Conservation (phyloP, 2,113 vertebrate genomes). For the Apteryx owenii region DNA sequence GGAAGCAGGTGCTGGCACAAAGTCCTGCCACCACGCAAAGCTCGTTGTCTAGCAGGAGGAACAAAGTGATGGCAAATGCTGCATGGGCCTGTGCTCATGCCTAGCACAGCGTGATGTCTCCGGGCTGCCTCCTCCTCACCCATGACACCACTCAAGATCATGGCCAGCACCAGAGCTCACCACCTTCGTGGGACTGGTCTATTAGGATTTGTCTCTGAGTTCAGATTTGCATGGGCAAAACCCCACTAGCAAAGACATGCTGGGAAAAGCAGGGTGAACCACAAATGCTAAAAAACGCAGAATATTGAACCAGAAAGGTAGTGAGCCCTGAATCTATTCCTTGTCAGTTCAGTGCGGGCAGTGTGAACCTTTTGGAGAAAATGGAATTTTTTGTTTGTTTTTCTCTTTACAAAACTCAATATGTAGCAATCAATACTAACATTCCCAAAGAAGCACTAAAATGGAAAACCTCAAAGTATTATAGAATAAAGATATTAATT, state of each 20-base stretch:
- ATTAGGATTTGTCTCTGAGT: not conserved
- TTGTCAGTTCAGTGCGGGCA: not conserved
- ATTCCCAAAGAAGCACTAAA: not conserved
- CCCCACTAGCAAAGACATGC: not conserved
- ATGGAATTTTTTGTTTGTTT: not conserved
- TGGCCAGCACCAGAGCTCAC: not conserved
- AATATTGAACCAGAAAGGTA: not conserved
- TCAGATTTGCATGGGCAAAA: not conserved
- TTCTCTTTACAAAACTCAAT: not conserved
- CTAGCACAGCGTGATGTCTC: not conserved
- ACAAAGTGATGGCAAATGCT: not conserved
- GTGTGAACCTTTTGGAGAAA: not conserved
- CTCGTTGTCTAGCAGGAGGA: not conserved
- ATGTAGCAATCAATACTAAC: not conserved
- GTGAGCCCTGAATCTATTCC: not conserved
- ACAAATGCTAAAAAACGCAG: not conserved
- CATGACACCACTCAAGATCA: accelerated
- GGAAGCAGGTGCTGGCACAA: not conserved
- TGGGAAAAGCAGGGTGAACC: accelerated
- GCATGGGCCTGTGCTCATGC: not conserved
- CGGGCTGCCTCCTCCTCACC: not conserved
- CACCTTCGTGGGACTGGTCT: accelerated
- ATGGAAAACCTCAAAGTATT: not conserved
- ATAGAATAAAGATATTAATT: not conserved
- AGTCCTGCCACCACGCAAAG: not conserved